Evolutionary conservation across 2,113 vertebrate species (phyloP), one percentile per base, ranked within the genome.

Genomic region (Abramis brama): DNA sequence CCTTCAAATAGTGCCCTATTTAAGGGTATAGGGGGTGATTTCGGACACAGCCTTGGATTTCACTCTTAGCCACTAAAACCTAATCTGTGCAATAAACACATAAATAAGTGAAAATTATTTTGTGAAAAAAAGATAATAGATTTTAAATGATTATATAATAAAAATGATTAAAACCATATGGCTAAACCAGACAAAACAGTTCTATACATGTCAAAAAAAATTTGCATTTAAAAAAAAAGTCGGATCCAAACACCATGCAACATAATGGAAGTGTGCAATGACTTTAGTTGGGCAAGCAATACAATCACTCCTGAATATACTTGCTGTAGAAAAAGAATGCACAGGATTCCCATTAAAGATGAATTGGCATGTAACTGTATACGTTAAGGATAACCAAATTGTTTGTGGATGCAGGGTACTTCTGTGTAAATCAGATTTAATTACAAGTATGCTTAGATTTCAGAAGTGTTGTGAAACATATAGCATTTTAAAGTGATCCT

Each of bases 381-480:
- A 62, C 3, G 6, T 60, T 60, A n/a, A 60, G 21, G n/a, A 60
- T 25, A 60, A n/a, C 17, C 13, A 66, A 17, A 68, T 30, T 43
- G 33, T 73, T 21, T n/a, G 21, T 73, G 70, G 4, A 73, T 73
- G 21, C 36, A 43, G 70, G 19, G 36, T 43, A 73, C 70, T 74
- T 73, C 70, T 73, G 36, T 73, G 36, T 39, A 74, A 74, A 74
- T 45, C 10, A 30, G 27, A 64, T 27, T 2, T 43, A 33, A 68
- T 68, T 68, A 33, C 15, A 68, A 9, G 30, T 68, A 68, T 10
- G 9, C 71, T 45, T 74, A 45, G 71, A 45, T 74, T 74, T 73
- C n/a, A 77, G 25, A 77, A 55, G 17, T 17, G 45, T 77, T 52
- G 8, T 55, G 25, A 77, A 77, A 77, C 50, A 77, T 50, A 52